A percentile compares a stretch with the other conserved stretches of the same genome.
Evolutionary conservation across 2,797 vertebrate genomes (phyloP).

Genomic region (Tragopan temminckii): DNA sequence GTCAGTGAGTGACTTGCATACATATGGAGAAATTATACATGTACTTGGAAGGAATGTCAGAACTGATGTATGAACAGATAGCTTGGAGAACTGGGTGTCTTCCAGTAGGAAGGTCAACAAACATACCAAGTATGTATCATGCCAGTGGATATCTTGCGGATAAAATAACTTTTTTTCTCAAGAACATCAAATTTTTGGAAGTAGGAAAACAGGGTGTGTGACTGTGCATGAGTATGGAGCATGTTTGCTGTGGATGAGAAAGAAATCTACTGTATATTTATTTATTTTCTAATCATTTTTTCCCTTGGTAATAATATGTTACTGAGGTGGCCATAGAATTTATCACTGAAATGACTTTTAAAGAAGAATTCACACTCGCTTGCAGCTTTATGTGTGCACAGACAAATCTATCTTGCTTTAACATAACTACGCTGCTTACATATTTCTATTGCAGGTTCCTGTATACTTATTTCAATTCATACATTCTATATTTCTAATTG

Average conservation of each 20-base stretch:
- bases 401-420: neutral
- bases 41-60: neutral
- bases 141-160: neutral
- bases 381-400: neutral
- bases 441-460: neutral
- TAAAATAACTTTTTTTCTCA: neutral
- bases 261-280: neutral
- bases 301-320: neutral
- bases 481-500: neutral
- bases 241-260: neutral
- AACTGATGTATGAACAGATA: neutral
- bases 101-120: neutral
- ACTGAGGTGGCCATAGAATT: neutral
- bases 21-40: neutral
- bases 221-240: neutral
- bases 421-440: neutral
- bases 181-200: neutral
- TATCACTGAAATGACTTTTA: neutral
- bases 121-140: neutral
- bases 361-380: neutral
- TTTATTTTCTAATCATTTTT: neutral
- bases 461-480: neutral
- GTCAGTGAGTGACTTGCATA: neutral
- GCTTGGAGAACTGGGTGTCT: neutral
- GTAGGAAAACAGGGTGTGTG: neutral